A percentile compares a stretch with the other conserved stretches of the same genome.
phyloP scores from a whole-genome alignment of 2,888 invertebrate species.

The Caenorhabditis uteleia region DNA sequence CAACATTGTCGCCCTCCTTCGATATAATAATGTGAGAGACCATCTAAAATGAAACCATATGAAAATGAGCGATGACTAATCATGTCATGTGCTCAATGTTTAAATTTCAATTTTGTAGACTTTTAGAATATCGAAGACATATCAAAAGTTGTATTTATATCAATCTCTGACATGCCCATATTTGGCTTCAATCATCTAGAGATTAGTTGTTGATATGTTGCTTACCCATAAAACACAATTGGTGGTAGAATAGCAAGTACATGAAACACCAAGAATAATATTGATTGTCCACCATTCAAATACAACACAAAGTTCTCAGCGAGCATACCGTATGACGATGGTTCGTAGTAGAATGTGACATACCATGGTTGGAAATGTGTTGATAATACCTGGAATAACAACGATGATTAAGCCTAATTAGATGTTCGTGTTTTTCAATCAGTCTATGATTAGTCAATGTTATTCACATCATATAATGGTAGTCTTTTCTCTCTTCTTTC shows the following conservation, averaged over 20 bases:
- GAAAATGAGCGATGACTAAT: too few species aligned
- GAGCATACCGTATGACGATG: constrained; percentile 64
- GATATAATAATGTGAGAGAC: constrained; percentile 50
- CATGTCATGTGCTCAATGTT: too few species aligned
- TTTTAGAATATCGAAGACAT: neutral
- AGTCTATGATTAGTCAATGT: too few species aligned
- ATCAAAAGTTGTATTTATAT: neutral
- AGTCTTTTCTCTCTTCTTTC: neutral
- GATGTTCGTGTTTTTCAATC: too few species aligned
- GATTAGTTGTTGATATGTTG: too few species aligned
- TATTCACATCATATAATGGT: neutral
- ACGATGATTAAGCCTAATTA: too few species aligned
- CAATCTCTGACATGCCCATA: too few species aligned
- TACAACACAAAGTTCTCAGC: constrained; percentile 57
- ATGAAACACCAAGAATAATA: constrained; percentile 56
- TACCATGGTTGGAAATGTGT: constrained; percentile 68
- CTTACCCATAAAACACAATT: constrained; percentile 61
- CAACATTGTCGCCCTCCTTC: constrained; percentile 40
- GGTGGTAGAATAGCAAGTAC: constrained; percentile 62
- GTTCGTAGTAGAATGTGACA: constrained; percentile 66
- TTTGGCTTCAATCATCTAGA: constrained; percentile 5
- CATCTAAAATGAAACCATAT: constrained; percentile 34
- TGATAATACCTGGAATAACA: constrained; percentile 54
- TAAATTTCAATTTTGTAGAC: too few species aligned
- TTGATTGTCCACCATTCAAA: constrained; percentile 51